phyloP scores from a whole-genome alignment of 2,888 invertebrate genomes.

The Tipula unca region DNA sequence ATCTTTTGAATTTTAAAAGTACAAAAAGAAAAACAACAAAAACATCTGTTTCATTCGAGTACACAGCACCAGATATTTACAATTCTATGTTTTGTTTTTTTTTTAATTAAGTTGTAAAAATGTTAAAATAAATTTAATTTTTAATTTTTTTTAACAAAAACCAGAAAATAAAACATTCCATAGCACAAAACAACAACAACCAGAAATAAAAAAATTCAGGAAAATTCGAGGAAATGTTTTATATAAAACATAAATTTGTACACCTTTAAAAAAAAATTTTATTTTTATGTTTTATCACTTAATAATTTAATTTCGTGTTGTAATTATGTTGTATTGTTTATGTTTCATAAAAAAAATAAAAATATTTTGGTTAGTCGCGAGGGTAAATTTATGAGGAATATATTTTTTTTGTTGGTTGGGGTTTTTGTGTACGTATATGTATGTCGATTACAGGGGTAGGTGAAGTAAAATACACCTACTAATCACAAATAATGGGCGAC shows the following conservation, averaged over 20 bases:
- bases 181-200: neutral
- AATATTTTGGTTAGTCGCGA: neutral
- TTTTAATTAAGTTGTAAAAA: slow-evolving; percentile 8
- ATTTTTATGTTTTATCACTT: neutral
- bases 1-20: neutral
- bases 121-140: slow-evolving; percentile 9
- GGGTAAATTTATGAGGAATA: neutral
- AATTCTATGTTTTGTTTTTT: neutral
- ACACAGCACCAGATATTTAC: neutral
- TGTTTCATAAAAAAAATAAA: neutral
- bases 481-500: neutral
- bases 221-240: slow-evolving; percentile 8
- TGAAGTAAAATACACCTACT: neutral
- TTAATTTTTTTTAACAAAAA: neutral
- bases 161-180: slow-evolving; percentile 2
- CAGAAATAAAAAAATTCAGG: neutral
- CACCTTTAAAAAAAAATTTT: neutral
- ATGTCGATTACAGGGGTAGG: neutral
- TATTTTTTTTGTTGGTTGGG: neutral
- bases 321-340: slow-evolving; percentile 14
- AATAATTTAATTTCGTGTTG: neutral
- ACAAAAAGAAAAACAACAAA: neutral
- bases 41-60: neutral
- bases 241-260: neutral
- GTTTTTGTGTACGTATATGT: neutral